Conservation (phyloP, 1,140 invertebrate genomes). For the Medauroidea extradentata region DNA sequence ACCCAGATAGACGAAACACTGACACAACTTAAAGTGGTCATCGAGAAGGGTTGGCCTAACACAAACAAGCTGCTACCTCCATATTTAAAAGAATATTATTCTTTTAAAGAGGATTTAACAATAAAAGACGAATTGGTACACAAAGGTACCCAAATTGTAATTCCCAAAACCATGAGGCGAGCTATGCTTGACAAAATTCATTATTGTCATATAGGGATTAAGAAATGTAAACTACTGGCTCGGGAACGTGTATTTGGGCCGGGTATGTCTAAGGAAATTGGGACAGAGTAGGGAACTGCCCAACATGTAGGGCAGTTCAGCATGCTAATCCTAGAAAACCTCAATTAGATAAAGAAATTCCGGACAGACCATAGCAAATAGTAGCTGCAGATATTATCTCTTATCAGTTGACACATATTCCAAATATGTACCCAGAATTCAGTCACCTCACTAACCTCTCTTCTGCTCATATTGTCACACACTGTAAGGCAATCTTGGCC, state of each 20-base stretch:
- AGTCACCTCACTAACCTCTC: neutral
- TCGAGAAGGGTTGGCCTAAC: neutral
- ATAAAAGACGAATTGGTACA: neutral
- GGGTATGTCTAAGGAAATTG: neutral
- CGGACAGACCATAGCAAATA: neutral
- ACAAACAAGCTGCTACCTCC: neutral
- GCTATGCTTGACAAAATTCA: neutral
- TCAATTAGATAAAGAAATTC: neutral
- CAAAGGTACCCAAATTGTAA: neutral
- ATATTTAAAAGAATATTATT: neutral
- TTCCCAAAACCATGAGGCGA: neutral
- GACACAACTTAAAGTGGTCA: neutral
- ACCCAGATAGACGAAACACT: neutral
- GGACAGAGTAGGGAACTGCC: neutral
- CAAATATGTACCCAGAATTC: neutral
- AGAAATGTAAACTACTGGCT: neutral
- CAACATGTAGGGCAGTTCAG: neutral
- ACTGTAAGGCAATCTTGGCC: neutral
- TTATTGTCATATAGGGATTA: neutral
- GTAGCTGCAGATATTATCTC: neutral
- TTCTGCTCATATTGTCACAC: neutral
- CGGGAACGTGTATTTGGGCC: neutral
- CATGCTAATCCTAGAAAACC: neutral
- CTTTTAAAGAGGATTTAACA: neutral
- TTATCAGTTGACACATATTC: neutral